Base-by-base conservation (phyloP, 2,113 vertebrate species). In the Tor tambroides region DNA sequence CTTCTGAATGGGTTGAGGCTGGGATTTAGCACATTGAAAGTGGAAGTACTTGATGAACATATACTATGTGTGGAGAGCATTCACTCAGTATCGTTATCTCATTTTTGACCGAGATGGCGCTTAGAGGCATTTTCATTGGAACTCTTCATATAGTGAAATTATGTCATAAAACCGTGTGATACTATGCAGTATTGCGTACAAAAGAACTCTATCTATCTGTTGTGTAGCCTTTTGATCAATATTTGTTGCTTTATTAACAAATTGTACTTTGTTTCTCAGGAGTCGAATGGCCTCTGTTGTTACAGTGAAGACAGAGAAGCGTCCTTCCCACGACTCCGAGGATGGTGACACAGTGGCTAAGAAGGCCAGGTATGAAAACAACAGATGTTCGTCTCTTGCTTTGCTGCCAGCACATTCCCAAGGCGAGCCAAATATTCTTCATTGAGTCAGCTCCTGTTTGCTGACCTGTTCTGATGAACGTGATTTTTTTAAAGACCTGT, bases 211-310 rank as follows among this genome's bases (percentile, higher is more conserved):
- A 3, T 49, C 46, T 49, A 6, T 49, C 51, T 54, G 51, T 5
- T 51, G 49, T 19, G 1, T 51, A 17, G 49, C 4, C 4, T 32
- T 8, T 19, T 69, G 6, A 30, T 69, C 30, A 32, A 12, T 72
- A 11, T 15, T 51, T 83, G 63, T 69, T 63, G 26, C 30, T 41
- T 32, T 79, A 38, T 77, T 38, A 41, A 28, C 21, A 10, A 26
- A 11, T 69, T 23, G 9, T 38, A 54, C 38, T 46, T 26, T 21
- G 14, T 49, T 26, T 54, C 30, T 28, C 23, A 97, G 97, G 92
- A 95, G 95, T 95, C 96, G 96, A 96, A 98, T 98, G 97, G 97
- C 97, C 95, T 97, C 97, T 90, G 92, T 94, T 89, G 94, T 94
- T 91, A 94, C 92, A 59, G 93, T 96, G 91, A 95, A 96, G 95